A percentile compares a stretch with the other conserved stretches of the same genome.
Evolutionary conservation across 1,140 invertebrate species (phyloP).

Genomic region (Condylostylus longicornis): DNA sequence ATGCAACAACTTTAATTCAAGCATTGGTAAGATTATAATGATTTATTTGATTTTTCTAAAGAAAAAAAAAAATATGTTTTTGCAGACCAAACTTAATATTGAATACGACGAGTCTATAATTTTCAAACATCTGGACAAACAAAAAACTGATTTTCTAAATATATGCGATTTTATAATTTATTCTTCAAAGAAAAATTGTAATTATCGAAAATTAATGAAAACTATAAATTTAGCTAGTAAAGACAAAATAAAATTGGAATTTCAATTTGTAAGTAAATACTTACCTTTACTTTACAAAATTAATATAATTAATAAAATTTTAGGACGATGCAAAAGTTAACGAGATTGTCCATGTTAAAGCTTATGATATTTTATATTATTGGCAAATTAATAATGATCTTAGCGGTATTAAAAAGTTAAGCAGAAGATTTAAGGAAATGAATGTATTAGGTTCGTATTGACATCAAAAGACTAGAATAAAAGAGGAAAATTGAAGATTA

Average conservation of each 20-base stretch:
- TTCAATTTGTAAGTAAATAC: conserved; percentile 14
- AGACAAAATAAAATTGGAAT: conserved; percentile 21
- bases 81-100: conserved; percentile 21
- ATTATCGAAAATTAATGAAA: conserved; percentile 22
- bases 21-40: conserved; percentile 19
- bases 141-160: conserved; percentile 8
- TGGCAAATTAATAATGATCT: conserved; percentile 23
- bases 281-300: not conserved
- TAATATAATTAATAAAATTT: too few species aligned
- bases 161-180: conserved; percentile 21
- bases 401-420: conserved; percentile 16
- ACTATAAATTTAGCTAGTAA: conserved; percentile 19
- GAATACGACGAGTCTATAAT: conserved; percentile 21
- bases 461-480: conserved; percentile 1
- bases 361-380: conserved; percentile 17
- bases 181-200: conserved; percentile 22
- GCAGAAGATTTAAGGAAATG: conserved; percentile 20
- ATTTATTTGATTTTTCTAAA: too few species aligned
- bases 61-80: too few species aligned
- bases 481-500: not conserved
- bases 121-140: conserved; percentile 1
- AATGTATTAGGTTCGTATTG: conserved; percentile 21
- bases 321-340: too few species aligned
- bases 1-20: conserved; percentile 22
- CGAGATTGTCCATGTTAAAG: conserved; percentile 18